Evolutionary conservation across 1,140 invertebrate genomes (phyloP).

Genomic region (Drosophila virilis): DNA sequence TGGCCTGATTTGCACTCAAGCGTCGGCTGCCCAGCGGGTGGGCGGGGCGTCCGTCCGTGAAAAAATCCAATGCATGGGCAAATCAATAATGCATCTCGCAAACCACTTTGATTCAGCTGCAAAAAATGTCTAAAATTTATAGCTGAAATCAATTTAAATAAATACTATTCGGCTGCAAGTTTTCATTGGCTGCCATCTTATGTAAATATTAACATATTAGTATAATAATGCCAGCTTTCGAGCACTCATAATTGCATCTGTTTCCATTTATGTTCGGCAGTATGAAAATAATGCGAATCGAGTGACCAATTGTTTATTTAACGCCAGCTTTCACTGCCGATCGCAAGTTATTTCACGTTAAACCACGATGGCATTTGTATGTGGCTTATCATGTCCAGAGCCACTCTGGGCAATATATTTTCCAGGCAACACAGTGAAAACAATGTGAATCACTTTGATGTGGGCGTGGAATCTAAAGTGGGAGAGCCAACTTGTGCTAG

Average conservation of each 20-base stretch:
- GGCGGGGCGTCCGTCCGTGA: neutral
- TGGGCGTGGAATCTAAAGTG: neutral
- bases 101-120: too few species aligned
- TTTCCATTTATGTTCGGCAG: conserved; percentile 16
- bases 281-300: conserved; percentile 6
- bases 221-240: conserved; percentile 1
- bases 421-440: neutral
- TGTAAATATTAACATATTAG: neutral
- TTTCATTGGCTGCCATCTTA: too few species aligned
- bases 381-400: conserved; percentile 31
- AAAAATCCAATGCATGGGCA: conserved; percentile 14
- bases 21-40: conserved; percentile 7
- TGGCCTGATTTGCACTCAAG: conserved; percentile 21
- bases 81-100: conserved; percentile 19
- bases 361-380: conserved; percentile 14
- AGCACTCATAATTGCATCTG: conserved; percentile 19
- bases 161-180: too few species aligned
- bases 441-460: conserved; percentile 13
- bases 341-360: conserved; percentile 4
- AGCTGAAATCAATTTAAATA: too few species aligned
- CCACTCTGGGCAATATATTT: neutral
- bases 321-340: conserved; percentile 29
- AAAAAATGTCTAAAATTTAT: too few species aligned
- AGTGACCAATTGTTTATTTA: conserved; percentile 36
- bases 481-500: neutral